Conservation (phyloP, 2,113 vertebrate species). For the Chlorodrepanis virens region DNA sequence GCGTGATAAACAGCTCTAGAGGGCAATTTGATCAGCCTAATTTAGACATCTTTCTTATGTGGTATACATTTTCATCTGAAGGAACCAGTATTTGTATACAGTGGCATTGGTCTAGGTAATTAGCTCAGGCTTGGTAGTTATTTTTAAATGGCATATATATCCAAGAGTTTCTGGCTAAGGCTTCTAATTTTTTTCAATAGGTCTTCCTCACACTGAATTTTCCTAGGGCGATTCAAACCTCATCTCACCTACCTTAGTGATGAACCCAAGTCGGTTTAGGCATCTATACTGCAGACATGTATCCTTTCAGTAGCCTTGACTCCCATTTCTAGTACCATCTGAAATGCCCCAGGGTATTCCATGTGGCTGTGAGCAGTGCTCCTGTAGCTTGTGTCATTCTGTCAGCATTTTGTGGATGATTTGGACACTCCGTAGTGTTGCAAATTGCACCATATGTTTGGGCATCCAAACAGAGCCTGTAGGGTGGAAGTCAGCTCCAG, state of each 20-base stretch:
- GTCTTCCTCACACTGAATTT: background rate
- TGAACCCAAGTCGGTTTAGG: background rate
- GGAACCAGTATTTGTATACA: background rate
- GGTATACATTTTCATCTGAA: background rate
- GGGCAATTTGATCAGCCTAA: background rate
- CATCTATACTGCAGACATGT: background rate
- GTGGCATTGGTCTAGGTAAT: background rate
- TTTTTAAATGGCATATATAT: background rate
- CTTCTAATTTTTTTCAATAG: background rate
- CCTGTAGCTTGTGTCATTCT: background rate
- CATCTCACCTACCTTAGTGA: background rate
- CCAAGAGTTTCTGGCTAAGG: background rate
- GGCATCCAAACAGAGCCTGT: background rate
- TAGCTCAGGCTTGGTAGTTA: background rate
- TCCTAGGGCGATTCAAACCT: background rate
- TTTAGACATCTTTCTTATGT: background rate
- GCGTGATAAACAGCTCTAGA: background rate
- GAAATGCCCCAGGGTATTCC: slow-evolving; percentile 31
- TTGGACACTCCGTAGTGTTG: background rate
- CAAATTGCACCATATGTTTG: slow-evolving; percentile 20
- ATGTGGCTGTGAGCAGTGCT: background rate
- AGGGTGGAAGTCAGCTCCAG: background rate
- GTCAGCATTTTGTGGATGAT: slow-evolving; percentile 13
- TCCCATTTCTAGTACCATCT: background rate
- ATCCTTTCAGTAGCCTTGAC: background rate